Evolutionary conservation across 2,888 invertebrate genomes (phyloP), one percentile per base, ranked within the genome.

Genomic region (Acleris cristana): DNA sequence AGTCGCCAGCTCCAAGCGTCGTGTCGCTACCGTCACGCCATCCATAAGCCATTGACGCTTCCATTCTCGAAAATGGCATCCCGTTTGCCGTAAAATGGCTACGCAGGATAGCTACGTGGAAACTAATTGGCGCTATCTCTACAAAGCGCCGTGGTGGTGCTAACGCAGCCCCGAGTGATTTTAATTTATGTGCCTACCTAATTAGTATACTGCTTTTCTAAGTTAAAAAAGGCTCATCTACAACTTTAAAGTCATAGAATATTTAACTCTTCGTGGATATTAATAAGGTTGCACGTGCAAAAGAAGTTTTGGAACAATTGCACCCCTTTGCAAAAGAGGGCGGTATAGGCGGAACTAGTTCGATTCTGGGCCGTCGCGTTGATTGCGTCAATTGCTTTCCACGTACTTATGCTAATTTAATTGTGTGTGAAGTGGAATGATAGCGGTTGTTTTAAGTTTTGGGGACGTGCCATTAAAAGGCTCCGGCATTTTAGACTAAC

Each of bases 171-270:
- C 48, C 78, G 79, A 80, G 82, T 84, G 82, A 86, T 87, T 87
- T 84, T 86, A 89, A 87, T 88, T 85, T 63, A 67, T 67, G 66
- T 57, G 52, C 51, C 66, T 34, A 84, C 83, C 76, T 85, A 84
- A 86, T 88, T 87, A 85, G 79, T 40, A 48, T 18, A 48, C 40
- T 40, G 40, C 40, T 40, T 40, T 14, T 14, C 40, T 40, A 12
- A 14, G 40, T 40, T 40, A 4, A 40, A 34, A 40, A 40, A 14
- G 40, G 40, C 40, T 40, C 40, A 40, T 40, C 40, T 10, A 10
- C 40, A 40, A 40, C 14, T 40, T 14, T 4, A 14, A 40, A 14
- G 40, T 14, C 40, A 40, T 40, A 14, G 40, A 40, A 40, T 0
- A 40, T 40, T 40, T 40, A 40, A 40, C 40, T 14, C 40, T 40